These are phyloP conservation scores for Drosophila buzzatii DNA, from an alignment of 2,888 invertebrate genomes.

Conservation along the genomic window DNA sequence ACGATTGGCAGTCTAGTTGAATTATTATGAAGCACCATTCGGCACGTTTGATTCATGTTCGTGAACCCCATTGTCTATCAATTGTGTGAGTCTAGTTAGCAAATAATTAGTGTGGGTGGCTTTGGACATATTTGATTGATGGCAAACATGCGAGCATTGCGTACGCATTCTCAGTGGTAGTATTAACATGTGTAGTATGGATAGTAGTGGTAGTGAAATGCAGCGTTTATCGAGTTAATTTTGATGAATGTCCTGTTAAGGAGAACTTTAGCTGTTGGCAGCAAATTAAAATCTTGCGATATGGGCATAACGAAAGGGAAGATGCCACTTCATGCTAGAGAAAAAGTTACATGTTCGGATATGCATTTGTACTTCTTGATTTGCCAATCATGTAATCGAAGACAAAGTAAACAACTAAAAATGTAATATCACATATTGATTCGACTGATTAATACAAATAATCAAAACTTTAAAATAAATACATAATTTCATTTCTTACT, in stretches of 20 bases:
- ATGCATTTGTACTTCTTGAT: too few relatives aligned
- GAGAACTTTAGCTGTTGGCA: background rate
- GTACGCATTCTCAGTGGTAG: too few relatives aligned
- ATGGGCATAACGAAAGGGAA: background rate
- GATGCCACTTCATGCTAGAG: background rate
- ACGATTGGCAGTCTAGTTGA: background rate
- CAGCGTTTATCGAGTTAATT: background rate
- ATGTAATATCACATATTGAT: too few relatives aligned
- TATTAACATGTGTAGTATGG: too few relatives aligned
- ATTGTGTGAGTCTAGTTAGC: background rate
- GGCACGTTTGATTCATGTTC: background rate
- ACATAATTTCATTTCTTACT: too few relatives aligned
- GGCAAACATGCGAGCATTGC: background rate
- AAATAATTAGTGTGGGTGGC: slow-evolving; percentile 6
- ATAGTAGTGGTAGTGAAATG: too few relatives aligned
- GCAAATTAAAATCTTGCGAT: background rate
- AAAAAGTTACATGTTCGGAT: too few relatives aligned
- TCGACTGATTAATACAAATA: background rate
- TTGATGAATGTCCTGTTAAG: background rate
- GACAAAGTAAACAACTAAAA: too few relatives aligned
- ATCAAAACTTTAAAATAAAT: background rate
- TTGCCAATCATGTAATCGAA: too few relatives aligned
- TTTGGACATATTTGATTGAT: background rate
- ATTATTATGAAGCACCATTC: background rate
- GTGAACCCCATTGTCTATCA: background rate